Evolutionary conservation across 1,140 invertebrate species (phyloP).

Genomic region (Drosophila arawakana): DNA sequence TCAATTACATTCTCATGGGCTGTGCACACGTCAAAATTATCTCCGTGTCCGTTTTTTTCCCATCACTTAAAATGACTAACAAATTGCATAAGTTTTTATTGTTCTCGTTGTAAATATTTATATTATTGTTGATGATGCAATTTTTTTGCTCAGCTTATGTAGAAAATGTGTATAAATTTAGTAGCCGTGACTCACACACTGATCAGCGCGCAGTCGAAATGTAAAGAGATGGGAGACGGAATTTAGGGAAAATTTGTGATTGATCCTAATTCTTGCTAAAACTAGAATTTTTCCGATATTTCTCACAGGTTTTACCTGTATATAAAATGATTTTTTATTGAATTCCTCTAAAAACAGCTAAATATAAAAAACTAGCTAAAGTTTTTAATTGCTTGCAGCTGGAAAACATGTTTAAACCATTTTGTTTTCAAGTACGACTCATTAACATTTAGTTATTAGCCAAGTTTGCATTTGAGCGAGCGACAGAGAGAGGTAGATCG

Average conservation of each 20-base stretch:
- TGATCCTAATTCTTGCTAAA: too few species aligned
- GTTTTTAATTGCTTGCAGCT: constrained; percentile 4
- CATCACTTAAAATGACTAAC: constrained; percentile 51
- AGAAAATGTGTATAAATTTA: constrained; percentile 60
- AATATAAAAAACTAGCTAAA: neutral
- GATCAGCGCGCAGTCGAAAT: too few species aligned
- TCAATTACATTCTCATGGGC: constrained; percentile 19
- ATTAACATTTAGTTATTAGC: constrained; percentile 25
- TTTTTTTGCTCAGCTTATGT: constrained; percentile 59
- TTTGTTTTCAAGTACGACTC: constrained; percentile 1
- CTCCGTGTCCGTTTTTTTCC: constrained; percentile 13
- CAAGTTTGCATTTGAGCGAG: constrained; percentile 34
- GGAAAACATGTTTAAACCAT: neutral
- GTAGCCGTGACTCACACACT: too few species aligned
- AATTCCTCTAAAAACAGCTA: neutral
- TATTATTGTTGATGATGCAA: constrained; percentile 54
- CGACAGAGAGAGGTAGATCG: constrained; percentile 1
- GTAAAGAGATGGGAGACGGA: too few species aligned
- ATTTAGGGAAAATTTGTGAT: too few species aligned
- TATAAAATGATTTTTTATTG: neutral
- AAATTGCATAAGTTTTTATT: constrained; percentile 12
- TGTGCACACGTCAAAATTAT: constrained; percentile 16
- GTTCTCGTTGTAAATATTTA: constrained; percentile 17
- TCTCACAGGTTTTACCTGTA: too few species aligned
- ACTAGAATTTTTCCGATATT: too few species aligned